Base-by-base conservation (phyloP, 2,888 invertebrate genomes). In the Drosophila yooni region DNA sequence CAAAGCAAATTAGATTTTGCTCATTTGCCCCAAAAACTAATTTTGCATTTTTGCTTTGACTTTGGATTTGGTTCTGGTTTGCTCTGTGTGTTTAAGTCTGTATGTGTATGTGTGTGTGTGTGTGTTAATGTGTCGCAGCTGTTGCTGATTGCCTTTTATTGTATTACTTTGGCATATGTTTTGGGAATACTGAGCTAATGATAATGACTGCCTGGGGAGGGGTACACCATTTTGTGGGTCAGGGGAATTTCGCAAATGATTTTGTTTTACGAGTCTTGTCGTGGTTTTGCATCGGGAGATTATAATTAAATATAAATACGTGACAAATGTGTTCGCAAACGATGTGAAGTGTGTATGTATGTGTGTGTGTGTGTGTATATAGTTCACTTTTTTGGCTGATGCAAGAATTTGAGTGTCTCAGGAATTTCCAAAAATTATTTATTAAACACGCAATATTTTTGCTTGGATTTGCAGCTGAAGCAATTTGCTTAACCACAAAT, bases 131-230 rank as follows among this genome's bases (percentile, higher is more conserved):
- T 71, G 68, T 65, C 67, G 76, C 81, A 82, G 81, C 81, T 82
- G 81, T 81, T 82, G 81, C 81, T 82, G 82, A 82, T 82, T 82
- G 82, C 80, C 76, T 82, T 82, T 82, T 76, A 82, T 82, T 82
- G 78, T 82, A 82, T 82, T 82, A 82, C 73, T 75, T 75, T 70
- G 80, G 81, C 82, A 82, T 82, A 82, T 82, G 82, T 78, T 82
- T 82, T 70, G 81, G 81, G 82, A 82, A 78, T 75, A 82, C 62
- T 75, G 52, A 54, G 70, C 81, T 82, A 82, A 82, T 82, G 81
- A 78, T 82, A 78, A 82, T 80, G 82, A 73, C 64, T 72, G 70
- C 51, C 51, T 63, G 57, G 54, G 77, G 75, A 67, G 50, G 54
- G 43, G 38, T n/a, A 56, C 31, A 51, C 50, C 64, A 73, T 74